Base-by-base conservation (phyloP, 35 echinoderm and acorn worm species). In the Strongylocentrotus purpuratus region DNA sequence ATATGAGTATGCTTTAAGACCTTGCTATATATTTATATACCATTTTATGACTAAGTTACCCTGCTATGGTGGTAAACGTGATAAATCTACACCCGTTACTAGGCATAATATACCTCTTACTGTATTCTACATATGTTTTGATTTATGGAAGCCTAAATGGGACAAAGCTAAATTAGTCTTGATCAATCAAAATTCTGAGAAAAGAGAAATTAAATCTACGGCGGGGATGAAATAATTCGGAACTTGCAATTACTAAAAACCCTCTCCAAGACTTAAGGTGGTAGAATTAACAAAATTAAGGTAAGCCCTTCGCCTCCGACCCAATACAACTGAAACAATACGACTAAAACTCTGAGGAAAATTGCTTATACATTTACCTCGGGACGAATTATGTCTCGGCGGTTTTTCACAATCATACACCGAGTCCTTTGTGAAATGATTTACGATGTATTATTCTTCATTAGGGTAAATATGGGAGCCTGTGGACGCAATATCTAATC, bases 361-460 rank as follows among this genome's bases (percentile, higher is more conserved):
- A 78, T n/a, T 78, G 65, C n/a, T n/a, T n/a, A n/a, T n/a, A n/a
- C 5, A 78, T n/a, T 7, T 28, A 22, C 22, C 65, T n/a, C 20
- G 20, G 65, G 65, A 22, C 65, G 65, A 78, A n/a, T 55, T 55
- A 12, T 28, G 7, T 78, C 65, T 78, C 65, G 20, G 20, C 65
- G 22, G 65, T n/a, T 78, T 78, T 78, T 55, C 28, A 28, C 65
- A 78, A n/a, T 28, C 65, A 78, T 28, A 78, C 4, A 78, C 65
- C 65, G 65, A 78, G 1, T 78, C 65, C 65, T 78, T 78, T 78
- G 65, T 78, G 65, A 28, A 78, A 78, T n/a, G 65, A 78, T 78
- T 78, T 78, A 25, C 65, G 65, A 78, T n/a, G 17, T 78, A 78
- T 78, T 78, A 78, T 78, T 78, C 65, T 78, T 78, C 65, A 78